These are phyloP conservation scores for Anthonomus grandis DNA, from an alignment of 1,140 invertebrate species.

Conservation along the genomic window DNA sequence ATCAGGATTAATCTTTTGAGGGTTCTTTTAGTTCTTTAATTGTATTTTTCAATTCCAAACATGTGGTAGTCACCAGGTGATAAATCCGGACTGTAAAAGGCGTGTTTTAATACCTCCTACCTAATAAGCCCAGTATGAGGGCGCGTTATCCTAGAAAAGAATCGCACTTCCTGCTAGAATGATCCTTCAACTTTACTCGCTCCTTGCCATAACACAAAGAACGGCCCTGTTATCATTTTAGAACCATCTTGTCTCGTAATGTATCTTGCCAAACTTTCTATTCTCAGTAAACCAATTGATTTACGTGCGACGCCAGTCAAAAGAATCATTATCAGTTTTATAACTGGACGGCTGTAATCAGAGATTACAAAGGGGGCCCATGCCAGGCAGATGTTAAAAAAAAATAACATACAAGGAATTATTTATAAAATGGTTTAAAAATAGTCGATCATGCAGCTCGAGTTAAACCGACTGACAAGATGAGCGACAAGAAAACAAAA, in stretches of 20 bases:
- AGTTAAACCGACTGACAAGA: not conserved
- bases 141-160: no score
- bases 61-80: no score
- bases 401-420: slow-evolving; percentile 29
- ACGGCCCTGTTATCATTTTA: slow-evolving; percentile 34
- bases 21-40: no score
- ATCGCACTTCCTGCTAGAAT: no score
- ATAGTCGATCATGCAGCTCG: slow-evolving; percentile 15
- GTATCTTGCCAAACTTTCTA: slow-evolving; percentile 43
- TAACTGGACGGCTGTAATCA: slow-evolving; percentile 34
- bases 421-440: slow-evolving; percentile 31
- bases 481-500: slow-evolving; percentile 15
- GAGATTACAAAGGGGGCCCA: slow-evolving; percentile 31
- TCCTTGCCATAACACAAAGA: slow-evolving; percentile 25
- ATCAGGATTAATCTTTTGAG: no score
- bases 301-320: slow-evolving; percentile 16
- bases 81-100: no score
- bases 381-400: slow-evolving; percentile 40
- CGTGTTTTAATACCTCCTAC: no score
- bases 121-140: no score
- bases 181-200: no score
- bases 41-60: no score
- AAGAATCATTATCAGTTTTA: slow-evolving; percentile 23
- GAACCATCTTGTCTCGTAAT: slow-evolving; percentile 36
- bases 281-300: slow-evolving; percentile 26